Base-by-base conservation (phyloP, 2,113 vertebrate genomes). In the Oxygymnocypris stewartii region DNA sequence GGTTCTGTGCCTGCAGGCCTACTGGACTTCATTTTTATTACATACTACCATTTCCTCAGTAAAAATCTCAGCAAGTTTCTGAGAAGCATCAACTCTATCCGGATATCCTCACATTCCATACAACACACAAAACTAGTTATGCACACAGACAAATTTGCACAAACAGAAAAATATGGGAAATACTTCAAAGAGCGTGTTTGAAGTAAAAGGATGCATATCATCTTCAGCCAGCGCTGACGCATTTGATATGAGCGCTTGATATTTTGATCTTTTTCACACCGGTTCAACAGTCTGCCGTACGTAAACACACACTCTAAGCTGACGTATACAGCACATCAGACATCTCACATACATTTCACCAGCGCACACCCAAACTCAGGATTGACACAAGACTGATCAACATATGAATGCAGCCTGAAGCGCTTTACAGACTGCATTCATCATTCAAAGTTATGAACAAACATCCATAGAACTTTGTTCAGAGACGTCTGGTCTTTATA, bases 201-300 rank as follows among this genome's bases (percentile, higher is more conserved):
- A 77, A 77, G n/a, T 28, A 88, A 91, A 85, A 88, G 88, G 88
- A 91, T 51, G 44, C 80, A 69, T 28, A 31, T 82, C 40, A 82
- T 82, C 44, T 81, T 51, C 63, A 51, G 80, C 16, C 44, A 31
- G 80, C 23, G 40, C 59, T 69, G 63, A 51, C 14, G 18, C 3
- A 2, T 31, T 71, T 82, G 61, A 51, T 69, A 49, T 44, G 16
- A 71, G 44, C 10, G 1, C 14, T 18, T 49, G 28, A 49, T 31
- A 82, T 69, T 82, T 18, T 81, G 23, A 65, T 81, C 23, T 47
- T 25, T n/a, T 49, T 23, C 51, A 14, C 7, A 14, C 49, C 37
- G 14, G 47, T 77, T 28, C 28, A 54, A 73, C 37, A 42, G 20
- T 23, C 47, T 54, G 47, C 44, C 2, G 6, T 4, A 28, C n/a